These are phyloP conservation scores for Altica lythri DNA, from an alignment of 2,888 invertebrate species.

Conservation along the genomic window DNA sequence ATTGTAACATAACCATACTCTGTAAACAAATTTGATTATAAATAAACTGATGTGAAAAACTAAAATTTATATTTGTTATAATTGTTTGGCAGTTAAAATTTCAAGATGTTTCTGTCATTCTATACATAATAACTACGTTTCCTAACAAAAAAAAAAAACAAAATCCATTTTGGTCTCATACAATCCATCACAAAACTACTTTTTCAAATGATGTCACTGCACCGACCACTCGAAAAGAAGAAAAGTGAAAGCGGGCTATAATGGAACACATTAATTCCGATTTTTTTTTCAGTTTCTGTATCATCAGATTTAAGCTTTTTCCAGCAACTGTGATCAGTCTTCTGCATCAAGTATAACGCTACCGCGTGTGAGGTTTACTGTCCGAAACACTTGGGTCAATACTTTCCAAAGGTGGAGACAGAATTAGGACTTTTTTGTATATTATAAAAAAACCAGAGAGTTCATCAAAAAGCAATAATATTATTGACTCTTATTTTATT, in stretches of 20 bases:
- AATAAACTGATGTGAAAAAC: no score
- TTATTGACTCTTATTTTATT: no score
- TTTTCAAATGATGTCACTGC: conserved; percentile 13
- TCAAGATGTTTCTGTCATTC: no score
- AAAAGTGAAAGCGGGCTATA: conserved; percentile 17
- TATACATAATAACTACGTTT: no score
- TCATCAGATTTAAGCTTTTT: conserved; percentile 21
- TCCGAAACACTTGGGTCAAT: conserved; percentile 15
- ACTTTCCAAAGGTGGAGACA: background rate
- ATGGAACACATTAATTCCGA: conserved; percentile 23
- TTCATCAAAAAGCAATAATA: no score
- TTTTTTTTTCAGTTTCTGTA: conserved; percentile 13
- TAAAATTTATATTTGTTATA: no score
- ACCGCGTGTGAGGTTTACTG: conserved; percentile 23
- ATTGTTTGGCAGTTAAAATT: no score
- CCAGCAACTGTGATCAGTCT: conserved; percentile 23
- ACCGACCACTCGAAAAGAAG: conserved; percentile 19
- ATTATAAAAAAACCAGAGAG: no score
- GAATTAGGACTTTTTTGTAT: background rate
- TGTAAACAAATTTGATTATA: no score
- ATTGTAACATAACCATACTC: no score
- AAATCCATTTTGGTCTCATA: no score
- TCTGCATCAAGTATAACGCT: conserved; percentile 18
- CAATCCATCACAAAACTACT: conserved; percentile 17
- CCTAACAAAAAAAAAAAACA: no score